Evolutionary conservation across 1,140 invertebrate species (phyloP).

Genomic region (Plodia interpunctella): DNA sequence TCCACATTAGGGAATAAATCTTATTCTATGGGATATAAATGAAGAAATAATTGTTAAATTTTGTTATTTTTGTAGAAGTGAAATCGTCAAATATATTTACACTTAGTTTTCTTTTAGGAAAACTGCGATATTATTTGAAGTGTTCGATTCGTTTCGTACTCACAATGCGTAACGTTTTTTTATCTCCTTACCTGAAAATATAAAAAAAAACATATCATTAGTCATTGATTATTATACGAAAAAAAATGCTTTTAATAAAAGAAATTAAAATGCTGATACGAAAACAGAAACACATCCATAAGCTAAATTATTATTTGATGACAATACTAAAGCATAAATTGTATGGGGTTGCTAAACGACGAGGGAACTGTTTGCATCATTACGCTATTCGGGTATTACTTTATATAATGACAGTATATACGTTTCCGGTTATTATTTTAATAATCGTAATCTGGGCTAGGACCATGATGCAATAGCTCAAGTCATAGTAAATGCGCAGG

Average conservation of each 20-base stretch:
- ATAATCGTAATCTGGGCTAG: slow-evolving; percentile 7
- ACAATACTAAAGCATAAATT: not conserved
- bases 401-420: slow-evolving; percentile 9
- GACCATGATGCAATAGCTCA: slow-evolving; percentile 4
- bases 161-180: not conserved
- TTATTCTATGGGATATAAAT: no score
- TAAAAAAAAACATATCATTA: not conserved
- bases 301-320: not conserved
- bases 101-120: no score
- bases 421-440: slow-evolving; percentile 12
- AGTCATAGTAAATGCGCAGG: not conserved
- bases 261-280: no score
- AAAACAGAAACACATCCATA: no score
- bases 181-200: not conserved
- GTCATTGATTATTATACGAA: not conserved
- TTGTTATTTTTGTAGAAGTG: no score
- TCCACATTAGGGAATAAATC: no score
- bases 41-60: no score
- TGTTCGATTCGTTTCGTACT: not conserved
- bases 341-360: slow-evolving; percentile 1
- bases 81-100: no score
- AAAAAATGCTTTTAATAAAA: no score
- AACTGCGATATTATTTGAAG: no score
- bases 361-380: not conserved
- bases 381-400: not conserved